Base-by-base conservation (phyloP, 2,888 invertebrate species). In the Polyommatus icarus region DNA sequence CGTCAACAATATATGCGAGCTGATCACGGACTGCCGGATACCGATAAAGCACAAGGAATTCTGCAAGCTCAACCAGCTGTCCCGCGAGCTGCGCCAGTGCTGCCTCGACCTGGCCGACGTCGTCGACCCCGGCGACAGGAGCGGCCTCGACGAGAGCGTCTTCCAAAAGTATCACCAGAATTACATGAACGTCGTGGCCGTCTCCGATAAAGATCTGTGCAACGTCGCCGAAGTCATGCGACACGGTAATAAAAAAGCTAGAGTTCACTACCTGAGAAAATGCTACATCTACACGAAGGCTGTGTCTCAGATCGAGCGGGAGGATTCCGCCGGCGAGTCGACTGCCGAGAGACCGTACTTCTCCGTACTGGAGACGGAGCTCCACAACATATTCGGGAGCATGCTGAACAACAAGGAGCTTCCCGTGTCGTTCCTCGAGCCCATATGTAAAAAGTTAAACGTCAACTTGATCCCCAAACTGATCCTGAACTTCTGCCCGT, bases 381-480 rank as follows among this genome's bases (percentile, higher is more conserved):
- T 96, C 12, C 95, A 95, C 78, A 94, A 95, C 81, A 93, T 96
- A 78, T 95, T 96, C 81, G 96, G 96, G 2, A 95, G 95, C 82
- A 91, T 97, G 84, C 95, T 97, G 79, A 97, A 96, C 83, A 95
- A 96, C 79, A 94, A 95, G 82, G 94, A 96, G 79, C 90, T 96
- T 77, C 95, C 96, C 4, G 96, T 97, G 0, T 91, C 95, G 2
- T 95, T 95, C 83, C 95, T 97, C 78, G 97, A 97, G 85, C 90
- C 94, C 0, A 95, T 96, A 83, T 96, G 97, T 79, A 94, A 95
- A 54, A 96, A 96, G 82, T 87, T 97, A 24, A 96, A 96, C 85
- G 94, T 97, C 1, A 97, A 97, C 92, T 93, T 97, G 77, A 95
- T 96, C 76, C 96, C 97, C 82, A 96, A 96, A 82, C 95, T 97